Evolutionary conservation across 2,888 invertebrate genomes (phyloP), one percentile per base, ranked within the genome.

Genomic region (Pachycephus smyrnensis): DNA sequence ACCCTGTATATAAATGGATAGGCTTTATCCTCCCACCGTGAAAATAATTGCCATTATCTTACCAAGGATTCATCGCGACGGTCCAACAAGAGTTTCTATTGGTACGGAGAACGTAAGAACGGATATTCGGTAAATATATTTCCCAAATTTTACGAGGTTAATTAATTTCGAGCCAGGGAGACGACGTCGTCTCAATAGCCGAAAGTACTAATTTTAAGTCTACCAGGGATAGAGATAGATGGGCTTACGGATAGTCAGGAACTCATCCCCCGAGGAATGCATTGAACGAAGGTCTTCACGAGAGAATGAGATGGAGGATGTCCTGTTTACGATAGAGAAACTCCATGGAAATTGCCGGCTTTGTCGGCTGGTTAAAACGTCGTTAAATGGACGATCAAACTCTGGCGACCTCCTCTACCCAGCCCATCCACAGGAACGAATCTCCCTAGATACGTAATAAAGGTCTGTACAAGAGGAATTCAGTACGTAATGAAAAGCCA

Each of bases 301-400:
- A 23, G 15, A 40, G 40, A 40, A 40, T 15, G 23, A 55, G 55
- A 55, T 23, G 55, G 9, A 55, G 23, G 55, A 55, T 55, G 55
- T 55, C 23, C 23, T 55, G 55, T 55, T 55, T 55, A 55, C 23
- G 55, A 55, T 55, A 9, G 55, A 55, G 55, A 23, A 55, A 55
- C 55, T 55, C 55, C 23, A 55, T 33, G 6, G 71, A 71, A 71
- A 71, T 31, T 31, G 9, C 33, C 71, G 31, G 71, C 31, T 71
- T 71, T 71, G 71, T 71, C 71, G 71, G 71, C 71, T 71, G 71
- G 71, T 71, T 71, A 71, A 71, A 71, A 33, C 71, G 32, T 32
- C 71, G 71, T 71, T 71, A 71, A 71, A 71, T 33, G 71, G 31
- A 33, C 71, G 71, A 71, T 71, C 71, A 71, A 71, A 71, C 12